Conservation (phyloP, 1,140 invertebrate species). For the Physella acuta region DNA sequence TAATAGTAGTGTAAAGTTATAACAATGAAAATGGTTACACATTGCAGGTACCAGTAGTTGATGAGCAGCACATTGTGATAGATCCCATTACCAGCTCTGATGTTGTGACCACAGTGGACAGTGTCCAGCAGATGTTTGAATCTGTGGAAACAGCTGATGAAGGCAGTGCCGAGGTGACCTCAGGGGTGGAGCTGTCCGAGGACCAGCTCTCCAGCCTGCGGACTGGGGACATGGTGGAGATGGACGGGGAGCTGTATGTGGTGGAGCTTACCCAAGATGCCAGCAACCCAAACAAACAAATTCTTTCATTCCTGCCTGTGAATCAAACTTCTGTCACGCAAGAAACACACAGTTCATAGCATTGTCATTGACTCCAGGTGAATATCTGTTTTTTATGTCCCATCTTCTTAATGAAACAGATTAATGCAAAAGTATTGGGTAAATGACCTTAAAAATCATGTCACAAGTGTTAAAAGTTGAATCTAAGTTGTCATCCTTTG, state of each 20-base stretch:
- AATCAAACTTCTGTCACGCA: not conserved
- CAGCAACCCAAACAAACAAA: constrained; percentile 18
- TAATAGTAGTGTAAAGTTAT: too few relatives aligned
- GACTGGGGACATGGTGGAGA: constrained; percentile 55
- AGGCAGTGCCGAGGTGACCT: not conserved
- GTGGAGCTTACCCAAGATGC: constrained; percentile 18
- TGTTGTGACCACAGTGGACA: constrained; percentile 25
- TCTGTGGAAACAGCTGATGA: not conserved
- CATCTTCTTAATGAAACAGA: too few relatives aligned
- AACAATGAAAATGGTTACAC: not conserved
- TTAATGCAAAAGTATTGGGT: too few relatives aligned
- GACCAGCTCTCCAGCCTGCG: constrained; percentile 51
- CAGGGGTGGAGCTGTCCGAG: constrained; percentile 41
- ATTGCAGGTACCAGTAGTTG: constrained; percentile 22
- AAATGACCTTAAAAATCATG: too few relatives aligned
- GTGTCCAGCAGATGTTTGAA: constrained; percentile 12
- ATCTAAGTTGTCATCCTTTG: too few relatives aligned
- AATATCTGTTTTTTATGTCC: too few relatives aligned
- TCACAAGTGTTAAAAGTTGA: too few relatives aligned
- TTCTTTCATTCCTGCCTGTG: constrained; percentile 19
- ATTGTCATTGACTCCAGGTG: too few relatives aligned
- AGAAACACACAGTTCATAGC: too few relatives aligned
- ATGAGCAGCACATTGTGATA: constrained; percentile 27
- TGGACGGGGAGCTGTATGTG: constrained; percentile 56
- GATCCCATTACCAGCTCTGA: constrained; percentile 24